Conservation (phyloP, 2,888 invertebrate genomes). For the Hirtodrosophila confusa region DNA sequence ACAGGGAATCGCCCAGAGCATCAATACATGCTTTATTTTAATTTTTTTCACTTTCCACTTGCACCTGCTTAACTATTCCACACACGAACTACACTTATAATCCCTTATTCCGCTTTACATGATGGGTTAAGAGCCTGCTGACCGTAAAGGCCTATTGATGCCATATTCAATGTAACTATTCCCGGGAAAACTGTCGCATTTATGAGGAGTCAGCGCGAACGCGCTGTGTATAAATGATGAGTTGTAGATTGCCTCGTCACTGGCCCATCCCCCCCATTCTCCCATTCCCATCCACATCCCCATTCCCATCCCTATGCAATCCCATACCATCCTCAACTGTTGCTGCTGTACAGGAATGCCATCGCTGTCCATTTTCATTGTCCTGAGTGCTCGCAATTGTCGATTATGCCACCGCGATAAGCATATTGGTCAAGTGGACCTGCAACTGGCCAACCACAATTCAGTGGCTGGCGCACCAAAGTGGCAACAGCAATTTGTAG, state of each 20-base stretch:
- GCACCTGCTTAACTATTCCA: constrained; percentile 9
- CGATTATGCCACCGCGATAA: constrained; percentile 57
- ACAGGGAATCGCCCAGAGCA: too few relatives aligned
- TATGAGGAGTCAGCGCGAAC: constrained; percentile 36
- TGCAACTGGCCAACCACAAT: constrained; percentile 47
- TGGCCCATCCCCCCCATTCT: constrained; percentile 1
- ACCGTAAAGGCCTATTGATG: constrained; percentile 23
- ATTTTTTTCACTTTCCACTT: too few relatives aligned
- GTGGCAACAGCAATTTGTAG: constrained; percentile 80
- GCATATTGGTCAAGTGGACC: constrained; percentile 66
- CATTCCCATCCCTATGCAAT: neutral
- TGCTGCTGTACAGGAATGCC: constrained; percentile 44
- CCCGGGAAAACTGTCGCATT: constrained; percentile 49
- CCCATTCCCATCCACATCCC: constrained; percentile 4
- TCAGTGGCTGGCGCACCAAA: constrained; percentile 65
- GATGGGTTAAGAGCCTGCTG: constrained; percentile 4
- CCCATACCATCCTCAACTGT: constrained; percentile 8
- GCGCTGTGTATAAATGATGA: constrained; percentile 54
- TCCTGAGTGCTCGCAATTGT: constrained; percentile 49
- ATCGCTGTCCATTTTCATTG: constrained; percentile 64
- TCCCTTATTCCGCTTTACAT: constrained; percentile 30
- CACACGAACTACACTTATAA: constrained; percentile 27
- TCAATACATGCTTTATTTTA: too few relatives aligned
- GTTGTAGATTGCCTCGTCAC: constrained; percentile 38
- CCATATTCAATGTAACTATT: constrained; percentile 32